Conservation (phyloP, 2,888 invertebrate genomes). For the Hylaea fasciaria region DNA sequence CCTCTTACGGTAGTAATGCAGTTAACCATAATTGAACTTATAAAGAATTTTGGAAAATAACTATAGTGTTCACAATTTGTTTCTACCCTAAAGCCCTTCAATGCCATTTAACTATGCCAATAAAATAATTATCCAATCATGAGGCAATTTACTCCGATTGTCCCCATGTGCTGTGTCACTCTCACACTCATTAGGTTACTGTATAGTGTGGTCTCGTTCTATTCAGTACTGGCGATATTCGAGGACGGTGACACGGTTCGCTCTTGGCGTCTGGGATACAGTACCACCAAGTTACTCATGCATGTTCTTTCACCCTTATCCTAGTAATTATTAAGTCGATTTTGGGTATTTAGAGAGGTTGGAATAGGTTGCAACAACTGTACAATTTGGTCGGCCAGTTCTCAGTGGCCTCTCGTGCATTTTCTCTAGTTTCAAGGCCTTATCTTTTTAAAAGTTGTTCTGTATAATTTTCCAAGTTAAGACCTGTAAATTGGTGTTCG, state of each 20-base stretch:
- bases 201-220: conserved; percentile 51
- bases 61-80: conserved; percentile 52
- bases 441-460: conserved; percentile 49
- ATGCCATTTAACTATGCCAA: conserved; percentile 71
- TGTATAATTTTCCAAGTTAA: conserved; percentile 58
- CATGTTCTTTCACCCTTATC: conserved; percentile 26
- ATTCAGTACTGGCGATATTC: conserved; percentile 57
- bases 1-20: neutral
- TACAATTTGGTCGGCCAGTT: conserved; percentile 60
- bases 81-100: conserved; percentile 60
- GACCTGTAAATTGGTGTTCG: conserved; percentile 53
- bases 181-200: conserved; percentile 37
- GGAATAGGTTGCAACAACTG: conserved; percentile 52
- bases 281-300: conserved; percentile 41
- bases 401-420: conserved; percentile 59
- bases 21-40: conserved; percentile 4
- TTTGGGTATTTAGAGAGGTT: conserved; percentile 8
- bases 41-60: no score
- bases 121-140: conserved; percentile 85
- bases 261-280: conserved; percentile 60
- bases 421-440: conserved; percentile 68
- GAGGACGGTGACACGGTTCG: conserved; percentile 69
- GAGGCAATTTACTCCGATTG: conserved; percentile 78
- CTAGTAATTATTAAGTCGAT: conserved; percentile 6
- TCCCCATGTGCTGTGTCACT: conserved; percentile 56